Conservation (phyloP, 2,113 vertebrate genomes). For the Microcebus tavaratra region DNA sequence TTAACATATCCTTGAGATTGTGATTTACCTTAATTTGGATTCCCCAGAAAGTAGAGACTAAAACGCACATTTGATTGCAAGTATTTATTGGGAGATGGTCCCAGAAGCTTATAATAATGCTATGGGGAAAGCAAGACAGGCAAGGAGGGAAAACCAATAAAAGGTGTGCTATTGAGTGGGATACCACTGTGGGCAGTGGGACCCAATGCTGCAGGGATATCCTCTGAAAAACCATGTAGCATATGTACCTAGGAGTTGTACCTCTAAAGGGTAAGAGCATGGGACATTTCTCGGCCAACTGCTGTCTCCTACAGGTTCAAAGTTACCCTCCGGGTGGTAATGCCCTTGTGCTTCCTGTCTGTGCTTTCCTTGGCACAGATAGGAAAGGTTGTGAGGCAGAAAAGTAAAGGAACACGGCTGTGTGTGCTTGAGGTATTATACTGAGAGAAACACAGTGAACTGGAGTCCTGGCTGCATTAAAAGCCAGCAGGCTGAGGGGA, state of each 20-base stretch:
- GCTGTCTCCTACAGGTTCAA: background rate
- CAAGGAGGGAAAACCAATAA: background rate
- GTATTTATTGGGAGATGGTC: background rate
- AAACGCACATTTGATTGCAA: background rate
- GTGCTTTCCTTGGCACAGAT: background rate
- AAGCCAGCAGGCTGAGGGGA: background rate
- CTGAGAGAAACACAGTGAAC: background rate
- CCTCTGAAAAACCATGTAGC: background rate
- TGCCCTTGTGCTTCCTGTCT: background rate
- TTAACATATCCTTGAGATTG: background rate
- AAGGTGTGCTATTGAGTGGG: background rate
- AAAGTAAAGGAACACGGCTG: background rate
- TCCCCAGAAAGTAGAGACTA: background rate
- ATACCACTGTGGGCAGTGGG: background rate
- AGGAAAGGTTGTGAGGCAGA: background rate
- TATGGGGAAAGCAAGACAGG: background rate
- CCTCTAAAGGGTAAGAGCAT: background rate
- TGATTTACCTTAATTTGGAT: conserved; percentile 6
- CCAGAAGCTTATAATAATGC: background rate
- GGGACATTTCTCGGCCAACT: background rate
- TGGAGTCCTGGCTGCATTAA: background rate
- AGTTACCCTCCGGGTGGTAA: background rate
- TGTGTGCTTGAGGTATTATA: background rate
- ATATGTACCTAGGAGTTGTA: background rate
- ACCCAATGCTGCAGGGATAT: background rate